Conservation (phyloP, 2,888 invertebrate genomes). For the Scaptodrosophila latifasciaeformis region DNA sequence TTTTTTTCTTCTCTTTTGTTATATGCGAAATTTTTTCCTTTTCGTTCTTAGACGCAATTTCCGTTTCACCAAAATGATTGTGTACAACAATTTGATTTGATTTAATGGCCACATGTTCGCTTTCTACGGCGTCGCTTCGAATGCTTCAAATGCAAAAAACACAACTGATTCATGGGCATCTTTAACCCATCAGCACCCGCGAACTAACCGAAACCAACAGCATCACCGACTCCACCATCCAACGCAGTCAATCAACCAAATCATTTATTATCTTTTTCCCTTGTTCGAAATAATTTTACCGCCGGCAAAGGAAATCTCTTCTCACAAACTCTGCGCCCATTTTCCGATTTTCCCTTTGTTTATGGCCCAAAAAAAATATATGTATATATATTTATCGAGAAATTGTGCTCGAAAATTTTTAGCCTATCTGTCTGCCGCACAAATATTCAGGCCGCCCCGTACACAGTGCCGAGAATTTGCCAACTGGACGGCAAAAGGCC, state of each 20-base stretch:
- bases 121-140: slow-evolving; percentile 59
- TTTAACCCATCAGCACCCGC: slow-evolving; percentile 23
- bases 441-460: slow-evolving; percentile 38
- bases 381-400: too few species aligned
- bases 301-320: slow-evolving; percentile 38
- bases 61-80: slow-evolving; percentile 72
- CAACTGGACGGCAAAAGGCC: slow-evolving; percentile 52
- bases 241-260: slow-evolving; percentile 9
- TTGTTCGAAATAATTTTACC: slow-evolving; percentile 28
- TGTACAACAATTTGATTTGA: slow-evolving; percentile 65
- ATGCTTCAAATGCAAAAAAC: slow-evolving; percentile 8
- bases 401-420: slow-evolving; percentile 2
- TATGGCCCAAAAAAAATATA: slow-evolving; percentile 26
- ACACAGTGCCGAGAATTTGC: slow-evolving; percentile 55
- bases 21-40: slow-evolving; percentile 73
- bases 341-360: slow-evolving; percentile 11
- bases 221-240: slow-evolving; percentile 12
- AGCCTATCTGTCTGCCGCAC: too few species aligned
- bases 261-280: not conserved
- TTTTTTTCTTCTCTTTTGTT: too few species aligned
- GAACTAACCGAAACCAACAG: slow-evolving; percentile 9
- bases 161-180: slow-evolving; percentile 17
- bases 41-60: slow-evolving; percentile 72
- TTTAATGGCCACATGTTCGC: slow-evolving; percentile 73
- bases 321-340: slow-evolving; percentile 3